Percentiles rank a stretch among this genome's conserved stretches.
Evolutionary conservation across 1,140 invertebrate species (phyloP).

Genomic region (Pollicipes pollicipes): DNA sequence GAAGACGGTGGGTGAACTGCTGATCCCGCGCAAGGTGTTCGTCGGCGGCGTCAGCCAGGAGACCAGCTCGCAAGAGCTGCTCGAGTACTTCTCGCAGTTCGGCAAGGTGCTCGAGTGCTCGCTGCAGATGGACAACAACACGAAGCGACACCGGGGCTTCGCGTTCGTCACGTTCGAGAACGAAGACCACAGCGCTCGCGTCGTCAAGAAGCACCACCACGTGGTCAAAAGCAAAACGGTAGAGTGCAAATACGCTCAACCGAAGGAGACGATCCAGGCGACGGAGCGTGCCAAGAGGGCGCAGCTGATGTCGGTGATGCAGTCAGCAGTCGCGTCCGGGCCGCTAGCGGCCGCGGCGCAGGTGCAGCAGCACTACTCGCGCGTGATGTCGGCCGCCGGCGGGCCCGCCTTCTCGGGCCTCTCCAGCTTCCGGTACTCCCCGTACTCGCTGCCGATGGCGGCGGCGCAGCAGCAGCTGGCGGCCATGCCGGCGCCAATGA

Average conservation of each 20-base stretch:
- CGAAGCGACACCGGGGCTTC: slow-evolving; percentile 72
- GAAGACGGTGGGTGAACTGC: slow-evolving; percentile 27
- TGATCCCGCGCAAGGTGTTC: slow-evolving; percentile 68
- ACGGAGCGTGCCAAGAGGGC: slow-evolving; percentile 44
- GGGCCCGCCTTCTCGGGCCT: slow-evolving; percentile 18
- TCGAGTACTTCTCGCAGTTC: slow-evolving; percentile 78
- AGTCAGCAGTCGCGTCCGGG: slow-evolving; percentile 8
- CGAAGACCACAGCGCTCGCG: slow-evolving; percentile 69
- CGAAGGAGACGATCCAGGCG: slow-evolving; percentile 68
- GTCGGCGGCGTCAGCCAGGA: slow-evolving; percentile 81
- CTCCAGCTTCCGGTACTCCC: slow-evolving; percentile 36
- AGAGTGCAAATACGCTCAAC: slow-evolving; percentile 81
- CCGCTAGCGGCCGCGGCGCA: slow-evolving; percentile 2
- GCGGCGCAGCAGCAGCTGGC: slow-evolving; percentile 27
- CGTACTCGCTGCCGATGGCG: slow-evolving; percentile 43
- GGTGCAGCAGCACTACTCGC: slow-evolving; percentile 27
- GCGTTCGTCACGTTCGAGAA: slow-evolving; percentile 83
- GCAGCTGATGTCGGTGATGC: slow-evolving; percentile 37
- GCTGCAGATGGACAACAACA: slow-evolving; percentile 88
- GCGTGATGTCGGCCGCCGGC: slow-evolving; percentile 31
- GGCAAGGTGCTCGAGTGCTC: slow-evolving; percentile 77
- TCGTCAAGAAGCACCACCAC: slow-evolving; percentile 82
- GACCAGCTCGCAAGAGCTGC: slow-evolving; percentile 74
- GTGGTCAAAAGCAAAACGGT: slow-evolving; percentile 86
- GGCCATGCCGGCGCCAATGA: slow-evolving; percentile 23